A percentile compares a stretch with the other conserved stretches of the same genome.
Evolutionary conservation across 2,797 vertebrate species (phyloP).

Genomic region (Phoxinus dragarum): DNA sequence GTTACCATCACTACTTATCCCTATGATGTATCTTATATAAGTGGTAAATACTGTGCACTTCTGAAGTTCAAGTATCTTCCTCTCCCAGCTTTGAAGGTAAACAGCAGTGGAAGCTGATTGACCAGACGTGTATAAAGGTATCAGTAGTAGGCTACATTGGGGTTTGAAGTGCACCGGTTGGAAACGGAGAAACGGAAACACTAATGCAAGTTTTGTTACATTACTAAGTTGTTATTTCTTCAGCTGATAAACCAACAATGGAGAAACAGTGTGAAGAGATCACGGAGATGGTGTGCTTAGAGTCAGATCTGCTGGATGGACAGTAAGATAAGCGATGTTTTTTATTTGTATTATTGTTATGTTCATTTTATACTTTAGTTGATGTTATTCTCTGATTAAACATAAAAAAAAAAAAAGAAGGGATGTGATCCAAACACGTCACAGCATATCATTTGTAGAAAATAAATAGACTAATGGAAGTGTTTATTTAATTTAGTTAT

Average conservation of each 20-base stretch:
- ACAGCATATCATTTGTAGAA: background rate
- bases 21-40: background rate
- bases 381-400: too few relatives aligned
- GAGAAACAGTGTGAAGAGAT: constrained; percentile 60
- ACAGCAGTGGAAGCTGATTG: background rate
- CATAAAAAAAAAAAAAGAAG: too few relatives aligned
- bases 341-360: too few relatives aligned
- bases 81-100: background rate
- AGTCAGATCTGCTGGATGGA: constrained; percentile 82
- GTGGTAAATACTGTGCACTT: background rate
- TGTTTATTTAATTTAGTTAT: background rate
- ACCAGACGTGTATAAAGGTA: background rate
- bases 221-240: background rate
- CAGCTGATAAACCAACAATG: constrained; percentile 60
- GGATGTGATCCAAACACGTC: background rate
- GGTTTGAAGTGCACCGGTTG: background rate
- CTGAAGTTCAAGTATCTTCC: background rate
- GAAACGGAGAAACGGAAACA: background rate
- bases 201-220: background rate
- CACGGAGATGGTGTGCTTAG: constrained; percentile 80
- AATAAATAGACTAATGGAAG: background rate
- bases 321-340: constrained; percentile 78
- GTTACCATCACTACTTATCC: background rate
- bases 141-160: too few relatives aligned
- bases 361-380: too few relatives aligned